Evolutionary conservation across 2,797 vertebrate species (phyloP), one percentile per base, ranked within the genome.

Genomic region (Gymnopithys bicolor): DNA sequence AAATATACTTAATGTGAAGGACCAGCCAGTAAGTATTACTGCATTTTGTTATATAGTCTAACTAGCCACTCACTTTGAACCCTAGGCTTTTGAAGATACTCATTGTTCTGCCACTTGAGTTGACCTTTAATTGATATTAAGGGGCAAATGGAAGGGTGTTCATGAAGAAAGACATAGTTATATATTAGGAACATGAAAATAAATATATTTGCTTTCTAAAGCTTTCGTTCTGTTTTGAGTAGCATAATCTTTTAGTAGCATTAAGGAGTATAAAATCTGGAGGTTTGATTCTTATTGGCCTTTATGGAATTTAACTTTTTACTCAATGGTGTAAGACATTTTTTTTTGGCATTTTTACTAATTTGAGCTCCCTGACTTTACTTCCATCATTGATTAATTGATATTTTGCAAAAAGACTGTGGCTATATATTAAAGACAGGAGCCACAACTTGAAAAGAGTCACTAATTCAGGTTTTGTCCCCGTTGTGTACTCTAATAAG

Each of bases 391-490:
- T 89, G 49, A 53, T 70, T 64, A 87, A 25, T 37, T 76, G 48
- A 49, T 67, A 32, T 19, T 30, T 88, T 84, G 37, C 39, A 76
- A 78, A 88, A 88, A 59, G n/a, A 13, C 25, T 5, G 1, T 52
- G 33, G 21, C 25, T 70, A 8, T 67, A 17, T 74, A 49, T 64
- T 89, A 59, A 90, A 76, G 48, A 52, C 35, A 27, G 51, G 43
- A 93, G 11, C 24, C 25, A 53, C 39, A 56, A 68, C 59, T 84
- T 81, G 59, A 80, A 87, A 81, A 86, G 43, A 58, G 9, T 0
- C 46, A 25, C 41, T 95, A 84, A 93, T 92, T 90, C 48, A 60
- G 48, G 27, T 84, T 82, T 69, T 84, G 30, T 90, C 77, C 85
- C 82, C 51, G 27, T 14, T 84, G 33, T 91, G 46, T 80, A 71